A percentile compares a stretch with the other conserved stretches of the same genome.
Evolutionary conservation across 1,140 invertebrate genomes (phyloP).

Genomic region (Cotesia chilonis): DNA sequence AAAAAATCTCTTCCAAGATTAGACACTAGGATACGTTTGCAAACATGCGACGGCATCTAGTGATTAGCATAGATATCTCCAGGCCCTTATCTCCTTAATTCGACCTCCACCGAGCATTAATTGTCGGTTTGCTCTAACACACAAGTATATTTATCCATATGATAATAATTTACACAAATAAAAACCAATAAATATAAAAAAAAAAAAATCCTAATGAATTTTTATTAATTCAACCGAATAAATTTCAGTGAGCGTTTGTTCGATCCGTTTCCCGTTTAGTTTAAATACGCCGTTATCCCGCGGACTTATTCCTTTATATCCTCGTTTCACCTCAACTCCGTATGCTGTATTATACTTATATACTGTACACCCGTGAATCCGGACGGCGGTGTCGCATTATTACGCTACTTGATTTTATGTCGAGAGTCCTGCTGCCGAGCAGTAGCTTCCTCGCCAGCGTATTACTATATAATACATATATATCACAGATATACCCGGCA

Average conservation of each 20-base stretch:
- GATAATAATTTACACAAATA: not conserved
- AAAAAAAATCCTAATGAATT: not conserved
- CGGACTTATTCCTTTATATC: not conserved
- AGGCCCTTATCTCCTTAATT: constrained; percentile 10
- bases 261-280: too few relatives aligned
- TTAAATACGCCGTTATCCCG: constrained; percentile 1
- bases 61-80: constrained; percentile 32
- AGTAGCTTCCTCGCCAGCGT: not conserved
- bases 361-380: not conserved
- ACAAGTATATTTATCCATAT: not conserved
- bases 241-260: too few relatives aligned
- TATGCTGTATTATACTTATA: too few relatives aligned
- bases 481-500: constrained; percentile 36
- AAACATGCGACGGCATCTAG: constrained; percentile 15
- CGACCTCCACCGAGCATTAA: constrained; percentile 15
- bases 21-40: not conserved
- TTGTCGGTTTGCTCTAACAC: constrained; percentile 12
- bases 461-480: too few relatives aligned
- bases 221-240: too few relatives aligned
- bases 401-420: constrained; percentile 65
- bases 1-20: constrained; percentile 1
- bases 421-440: constrained; percentile 40
- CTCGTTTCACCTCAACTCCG: not conserved
- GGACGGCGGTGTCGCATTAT: constrained; percentile 52
- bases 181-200: not conserved